Percentiles rank a stretch among this genome's conserved stretches.
phyloP scores from a whole-genome alignment of 2,797 vertebrate species.

The Staurois parvus region DNA sequence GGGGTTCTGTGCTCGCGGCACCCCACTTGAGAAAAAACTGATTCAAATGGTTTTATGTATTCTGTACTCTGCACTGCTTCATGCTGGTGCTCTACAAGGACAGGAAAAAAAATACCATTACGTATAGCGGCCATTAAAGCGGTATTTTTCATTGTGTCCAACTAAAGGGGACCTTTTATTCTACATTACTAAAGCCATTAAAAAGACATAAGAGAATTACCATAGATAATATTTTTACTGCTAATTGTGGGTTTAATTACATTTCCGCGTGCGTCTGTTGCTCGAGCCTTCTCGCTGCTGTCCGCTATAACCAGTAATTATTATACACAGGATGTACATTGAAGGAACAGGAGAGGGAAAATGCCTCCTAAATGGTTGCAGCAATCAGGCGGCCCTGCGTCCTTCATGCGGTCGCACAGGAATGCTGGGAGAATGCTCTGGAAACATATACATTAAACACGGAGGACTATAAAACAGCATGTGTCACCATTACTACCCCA shows the following conservation, averaged over 20 bases:
- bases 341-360: not conserved
- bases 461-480: slow-evolving; percentile 4
- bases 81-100: too few relatives aligned
- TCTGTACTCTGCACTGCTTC: too few relatives aligned
- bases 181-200: not conserved
- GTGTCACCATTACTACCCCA: not conserved
- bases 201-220: not conserved
- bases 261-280: not conserved
- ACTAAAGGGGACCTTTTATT: not conserved
- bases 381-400: not conserved
- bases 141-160: too few relatives aligned
- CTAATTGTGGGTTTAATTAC: not conserved
- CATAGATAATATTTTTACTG: not conserved
- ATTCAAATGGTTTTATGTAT: too few relatives aligned
- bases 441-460: slow-evolving; percentile 21
- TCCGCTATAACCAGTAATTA: not conserved
- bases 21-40: too few relatives aligned
- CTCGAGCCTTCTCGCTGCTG: not conserved
- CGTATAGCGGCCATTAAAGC: too few relatives aligned
- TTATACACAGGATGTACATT: not conserved
- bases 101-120: too few relatives aligned
- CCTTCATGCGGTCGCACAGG: not conserved
- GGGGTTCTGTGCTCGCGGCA: too few relatives aligned
- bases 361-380: not conserved
- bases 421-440: not conserved